A percentile compares a stretch with the other conserved stretches of the same genome.
These are phyloP conservation scores for Alaudala cheleensis DNA, from an alignment of 2,113 vertebrate genomes.

Conservation along the genomic window DNA sequence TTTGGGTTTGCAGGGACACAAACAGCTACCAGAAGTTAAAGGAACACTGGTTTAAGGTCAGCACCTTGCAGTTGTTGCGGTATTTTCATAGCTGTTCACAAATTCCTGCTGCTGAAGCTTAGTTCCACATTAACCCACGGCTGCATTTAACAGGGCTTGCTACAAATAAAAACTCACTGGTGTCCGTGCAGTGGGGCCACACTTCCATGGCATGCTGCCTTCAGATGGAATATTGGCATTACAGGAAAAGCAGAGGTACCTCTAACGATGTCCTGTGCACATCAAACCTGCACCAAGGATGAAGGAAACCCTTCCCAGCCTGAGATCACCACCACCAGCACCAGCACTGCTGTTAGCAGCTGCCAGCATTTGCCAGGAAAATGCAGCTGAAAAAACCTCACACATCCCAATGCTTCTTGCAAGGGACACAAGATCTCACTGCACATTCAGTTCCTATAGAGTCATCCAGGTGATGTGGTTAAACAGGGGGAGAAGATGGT, in stretches of 20 bases:
- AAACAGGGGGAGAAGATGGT: not conserved
- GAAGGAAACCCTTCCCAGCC: not conserved
- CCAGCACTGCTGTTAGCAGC: not conserved
- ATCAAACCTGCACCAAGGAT: not conserved
- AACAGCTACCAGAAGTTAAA: constrained; percentile 52
- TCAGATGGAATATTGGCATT: not conserved
- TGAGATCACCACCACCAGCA: not conserved
- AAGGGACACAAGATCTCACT: not conserved
- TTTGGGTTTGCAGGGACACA: constrained; percentile 31
- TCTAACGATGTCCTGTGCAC: not conserved
- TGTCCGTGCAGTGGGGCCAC: accelerated
- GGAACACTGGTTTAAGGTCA: constrained; percentile 71
- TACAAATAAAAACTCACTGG: not conserved
- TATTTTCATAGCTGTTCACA: constrained; percentile 41
- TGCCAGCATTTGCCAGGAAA: not conserved
- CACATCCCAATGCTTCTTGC: not conserved
- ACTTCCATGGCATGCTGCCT: not conserved
- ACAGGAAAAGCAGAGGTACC: not conserved
- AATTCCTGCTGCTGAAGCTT: constrained; percentile 12
- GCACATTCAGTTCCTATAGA: not conserved
- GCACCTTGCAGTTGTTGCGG: constrained; percentile 41
- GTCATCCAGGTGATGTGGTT: not conserved
- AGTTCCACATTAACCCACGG: constrained; percentile 39
- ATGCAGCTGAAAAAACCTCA: accelerated
- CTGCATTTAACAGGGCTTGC: not conserved